Evolutionary conservation across 2,888 invertebrate species (phyloP).

Genomic region (Pristionchus fissidentatus): DNA sequence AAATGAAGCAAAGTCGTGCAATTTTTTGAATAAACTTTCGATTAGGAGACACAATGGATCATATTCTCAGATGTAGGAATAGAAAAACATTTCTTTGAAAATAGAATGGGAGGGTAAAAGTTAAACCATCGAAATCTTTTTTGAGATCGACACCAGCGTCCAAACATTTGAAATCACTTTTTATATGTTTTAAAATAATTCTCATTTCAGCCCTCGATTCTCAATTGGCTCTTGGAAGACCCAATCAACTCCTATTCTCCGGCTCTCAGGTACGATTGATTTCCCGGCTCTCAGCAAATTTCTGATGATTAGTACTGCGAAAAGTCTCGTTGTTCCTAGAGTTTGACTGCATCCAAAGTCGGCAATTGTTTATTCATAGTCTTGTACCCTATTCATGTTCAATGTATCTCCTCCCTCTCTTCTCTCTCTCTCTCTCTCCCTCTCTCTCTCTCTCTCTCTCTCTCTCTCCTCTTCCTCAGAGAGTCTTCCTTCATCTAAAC

Average conservation of each 20-base stretch:
- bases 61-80: too few species aligned
- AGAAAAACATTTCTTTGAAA: too few species aligned
- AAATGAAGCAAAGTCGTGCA: too few species aligned
- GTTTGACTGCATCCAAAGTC: background rate
- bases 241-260: constrained; percentile 10
- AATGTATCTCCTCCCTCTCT: constrained; percentile 23
- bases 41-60: too few species aligned
- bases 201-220: background rate
- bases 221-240: background rate
- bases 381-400: constrained; percentile 30
- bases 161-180: too few species aligned
- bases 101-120: too few species aligned
- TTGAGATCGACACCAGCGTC: too few species aligned
- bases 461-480: background rate
- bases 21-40: too few species aligned
- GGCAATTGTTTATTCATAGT: constrained; percentile 25
- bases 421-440: too few species aligned
- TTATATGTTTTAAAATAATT: background rate
- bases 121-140: too few species aligned
- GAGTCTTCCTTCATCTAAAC: constrained; percentile 36
- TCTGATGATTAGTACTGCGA: too few species aligned
- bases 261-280: background rate
- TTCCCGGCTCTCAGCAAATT: background rate
- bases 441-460: constrained; percentile 9
- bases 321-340: background rate